A percentile compares a stretch with the other conserved stretches of the same genome.
Evolutionary conservation across 2,113 vertebrate species (phyloP).

Genomic region (Nicator chloris): DNA sequence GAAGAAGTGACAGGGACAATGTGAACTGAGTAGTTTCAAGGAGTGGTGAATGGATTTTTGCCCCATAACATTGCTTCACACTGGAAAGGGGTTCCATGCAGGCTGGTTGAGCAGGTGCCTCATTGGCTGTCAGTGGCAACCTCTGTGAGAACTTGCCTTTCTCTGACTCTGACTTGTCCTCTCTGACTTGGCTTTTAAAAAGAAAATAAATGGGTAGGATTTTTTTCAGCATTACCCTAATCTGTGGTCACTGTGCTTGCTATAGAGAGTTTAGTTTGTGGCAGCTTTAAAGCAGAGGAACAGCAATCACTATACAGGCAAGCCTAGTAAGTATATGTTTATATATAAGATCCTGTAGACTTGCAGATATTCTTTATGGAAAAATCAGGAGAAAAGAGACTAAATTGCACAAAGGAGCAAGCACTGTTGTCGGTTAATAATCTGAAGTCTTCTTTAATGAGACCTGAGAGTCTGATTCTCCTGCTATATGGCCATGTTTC

Average conservation of each 20-base stretch:
- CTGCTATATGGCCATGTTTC: background rate
- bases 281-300: background rate
- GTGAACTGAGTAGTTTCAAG: background rate
- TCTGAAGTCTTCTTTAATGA: background rate
- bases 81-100: background rate
- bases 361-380: background rate
- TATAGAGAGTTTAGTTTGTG: background rate
- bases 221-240: background rate
- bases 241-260: background rate
- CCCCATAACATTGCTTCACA: accelerated
- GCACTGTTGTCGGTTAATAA: background rate
- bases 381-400: background rate
- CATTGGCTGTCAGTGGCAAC: background rate
- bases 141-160: background rate
- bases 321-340: background rate
- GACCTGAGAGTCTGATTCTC: background rate
- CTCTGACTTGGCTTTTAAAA: background rate
- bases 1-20: background rate
- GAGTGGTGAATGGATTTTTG: background rate
- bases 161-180: background rate
- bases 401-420: background rate
- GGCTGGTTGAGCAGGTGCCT: background rate
- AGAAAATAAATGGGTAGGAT: background rate
- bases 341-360: background rate
- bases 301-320: background rate